A percentile compares a stretch with the other conserved stretches of the same genome.
These are phyloP conservation scores for Alviniconcha marisindica DNA, from an alignment of 1,140 invertebrate species.

Conservation along the genomic window DNA sequence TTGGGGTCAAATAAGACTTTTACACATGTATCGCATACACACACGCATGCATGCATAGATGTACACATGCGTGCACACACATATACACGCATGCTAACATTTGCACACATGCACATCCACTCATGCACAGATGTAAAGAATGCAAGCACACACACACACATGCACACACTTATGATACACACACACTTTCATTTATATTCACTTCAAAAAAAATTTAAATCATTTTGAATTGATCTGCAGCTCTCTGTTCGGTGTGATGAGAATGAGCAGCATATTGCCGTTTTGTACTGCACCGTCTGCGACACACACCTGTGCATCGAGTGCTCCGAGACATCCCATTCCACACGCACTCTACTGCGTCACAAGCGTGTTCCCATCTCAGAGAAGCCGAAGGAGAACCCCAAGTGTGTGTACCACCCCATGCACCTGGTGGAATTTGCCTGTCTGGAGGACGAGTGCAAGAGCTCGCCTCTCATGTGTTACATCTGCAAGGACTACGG, in stretches of 20 bases:
- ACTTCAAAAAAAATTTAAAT: no score
- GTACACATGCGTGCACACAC: no score
- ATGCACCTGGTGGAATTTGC: conserved; percentile 81
- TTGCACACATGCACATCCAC: no score
- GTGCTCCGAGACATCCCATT: conserved; percentile 80
- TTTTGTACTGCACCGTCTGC: conserved; percentile 81
- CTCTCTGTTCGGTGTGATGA: conserved; percentile 80
- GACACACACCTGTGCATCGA: conserved; percentile 80
- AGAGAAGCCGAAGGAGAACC: conserved; percentile 81
- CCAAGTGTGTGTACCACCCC: conserved; percentile 80
- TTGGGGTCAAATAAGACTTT: no score
- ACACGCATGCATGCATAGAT: no score
- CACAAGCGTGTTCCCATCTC: conserved; percentile 81
- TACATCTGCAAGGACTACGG: conserved; percentile 82
- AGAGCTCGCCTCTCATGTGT: conserved; percentile 79
- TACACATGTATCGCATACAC: no score
- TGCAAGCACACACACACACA: no score
- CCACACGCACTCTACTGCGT: conserved; percentile 79
- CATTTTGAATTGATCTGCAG: conserved; percentile 64
- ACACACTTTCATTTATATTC: no score
- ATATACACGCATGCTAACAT: no score
- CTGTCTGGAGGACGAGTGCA: conserved; percentile 80
- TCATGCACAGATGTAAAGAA: no score
- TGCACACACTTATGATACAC: no score
- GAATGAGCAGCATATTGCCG: conserved; percentile 80